Evolutionary conservation across 2,888 invertebrate species (phyloP), one percentile per base, ranked within the genome.

Genomic region (Ypsolopha scabrella): DNA sequence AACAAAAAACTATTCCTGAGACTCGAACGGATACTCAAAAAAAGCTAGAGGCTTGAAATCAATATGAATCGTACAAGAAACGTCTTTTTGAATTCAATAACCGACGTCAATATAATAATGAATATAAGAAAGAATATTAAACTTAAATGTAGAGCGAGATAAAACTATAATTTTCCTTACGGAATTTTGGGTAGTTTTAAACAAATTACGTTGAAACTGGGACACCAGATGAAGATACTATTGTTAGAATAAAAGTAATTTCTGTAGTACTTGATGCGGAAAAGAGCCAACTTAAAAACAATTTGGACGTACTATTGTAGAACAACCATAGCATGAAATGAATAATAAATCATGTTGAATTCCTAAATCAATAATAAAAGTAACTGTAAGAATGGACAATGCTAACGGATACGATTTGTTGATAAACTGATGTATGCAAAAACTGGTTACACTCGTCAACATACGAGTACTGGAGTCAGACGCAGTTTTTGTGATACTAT

Each of bases 401-500:
- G 38, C 45, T 45, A 45, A 45, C 34, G 45, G 34, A 7, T n/a
- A 46, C 10, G 46, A 34, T 46, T 46, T 46, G 46, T 46, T 46
- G 46, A 46, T 46, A 46, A 46, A 46, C 46, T 35, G 10, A 46
- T 33, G 35, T 11, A 34, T 34, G 34, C 11, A 46, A 46, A n/a
- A 46, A 46, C 33, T 46, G 46, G 46, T 10, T 37, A 2, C 35
- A 46, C 41, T 7, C 10, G 9, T 14, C 7, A 1, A 11, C 14
- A 43, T 43, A 24, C 24, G 43, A 43, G 14, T 33, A 11, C 46
- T 7, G n/a, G 34, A n/a, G 44, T 38, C 37, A 41, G 52, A 38
- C 45, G 38, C 4, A 4, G 10, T 10, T 50, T 53, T 55, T 53
- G 44, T 50, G 43, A 55, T 51, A 49, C 50, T 41, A 52, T 36